phyloP scores from a whole-genome alignment of 92 coral and sea anemone species.

The Isaurus tuberculatus region DNA sequence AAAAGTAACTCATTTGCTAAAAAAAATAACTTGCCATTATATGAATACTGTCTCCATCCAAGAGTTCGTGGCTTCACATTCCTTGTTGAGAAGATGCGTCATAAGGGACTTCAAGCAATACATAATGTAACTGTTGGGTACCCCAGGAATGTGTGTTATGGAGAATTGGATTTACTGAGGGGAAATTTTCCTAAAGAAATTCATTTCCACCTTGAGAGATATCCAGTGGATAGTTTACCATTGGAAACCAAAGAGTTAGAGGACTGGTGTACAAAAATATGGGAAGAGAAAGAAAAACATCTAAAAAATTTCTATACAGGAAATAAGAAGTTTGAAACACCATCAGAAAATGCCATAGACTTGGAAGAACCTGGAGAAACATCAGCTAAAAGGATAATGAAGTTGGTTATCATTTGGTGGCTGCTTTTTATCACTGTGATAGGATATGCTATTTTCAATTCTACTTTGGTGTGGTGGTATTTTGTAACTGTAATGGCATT shows the following conservation, averaged over 20 bases:
- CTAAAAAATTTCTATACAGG: slow-evolving; percentile 74
- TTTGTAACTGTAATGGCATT: slow-evolving; percentile 44
- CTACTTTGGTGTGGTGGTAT: slow-evolving; percentile 74
- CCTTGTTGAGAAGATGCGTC: slow-evolving; percentile 80
- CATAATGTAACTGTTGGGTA: slow-evolving; percentile 96
- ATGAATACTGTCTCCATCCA: slow-evolving; percentile 93
- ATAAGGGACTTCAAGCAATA: slow-evolving; percentile 77
- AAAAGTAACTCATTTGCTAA: slow-evolving; percentile 89
- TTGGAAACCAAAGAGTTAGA: slow-evolving; percentile 72
- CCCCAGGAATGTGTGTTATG: slow-evolving; percentile 68
- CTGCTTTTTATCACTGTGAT: slow-evolving; percentile 51
- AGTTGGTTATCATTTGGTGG: slow-evolving; percentile 73
- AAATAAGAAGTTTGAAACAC: slow-evolving; percentile 62
- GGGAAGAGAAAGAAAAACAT: slow-evolving; percentile 88
- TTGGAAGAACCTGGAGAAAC: slow-evolving; percentile 42
- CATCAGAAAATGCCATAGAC: slow-evolving; percentile 47
- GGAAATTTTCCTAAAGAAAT: slow-evolving; percentile 90
- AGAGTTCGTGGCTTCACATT: slow-evolving; percentile 93
- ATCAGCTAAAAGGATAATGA: slow-evolving; percentile 58
- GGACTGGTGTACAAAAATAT: slow-evolving; percentile 83
- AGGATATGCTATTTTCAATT: slow-evolving; percentile 53
- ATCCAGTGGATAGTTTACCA: slow-evolving; percentile 76
- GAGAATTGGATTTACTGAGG: slow-evolving; percentile 76
- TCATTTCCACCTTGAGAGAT: slow-evolving; percentile 88
- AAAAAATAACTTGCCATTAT: slow-evolving; percentile 81